A percentile compares a stretch with the other conserved stretches of the same genome.
phyloP scores from a whole-genome alignment of 2,113 vertebrate genomes.

The Aptenodytes patagonicus region DNA sequence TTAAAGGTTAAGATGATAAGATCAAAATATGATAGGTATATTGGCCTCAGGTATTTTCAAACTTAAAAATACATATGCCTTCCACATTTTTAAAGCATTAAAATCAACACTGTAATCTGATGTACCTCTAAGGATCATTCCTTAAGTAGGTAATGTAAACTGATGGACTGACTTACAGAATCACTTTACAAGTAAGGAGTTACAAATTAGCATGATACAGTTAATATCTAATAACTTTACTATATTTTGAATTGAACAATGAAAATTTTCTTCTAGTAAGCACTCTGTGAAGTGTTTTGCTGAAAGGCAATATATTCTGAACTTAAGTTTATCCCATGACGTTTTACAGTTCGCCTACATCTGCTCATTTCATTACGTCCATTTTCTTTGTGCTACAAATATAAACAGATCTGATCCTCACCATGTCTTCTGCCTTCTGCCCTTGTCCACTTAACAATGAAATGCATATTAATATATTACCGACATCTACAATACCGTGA shows the following conservation, averaged over 20 bases:
- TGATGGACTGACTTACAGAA: neutral
- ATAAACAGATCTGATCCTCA: neutral
- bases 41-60: neutral
- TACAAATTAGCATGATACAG: neutral
- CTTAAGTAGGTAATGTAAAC: neutral
- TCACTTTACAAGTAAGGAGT: neutral
- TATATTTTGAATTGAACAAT: neutral
- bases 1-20: neutral
- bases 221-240: neutral
- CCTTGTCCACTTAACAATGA: neutral
- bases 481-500: neutral
- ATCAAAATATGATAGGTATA: neutral
- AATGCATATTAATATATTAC: neutral
- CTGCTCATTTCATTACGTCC: neutral
- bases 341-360: neutral
- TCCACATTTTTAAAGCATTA: neutral
- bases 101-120: neutral
- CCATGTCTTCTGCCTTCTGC: neutral
- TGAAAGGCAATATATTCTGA: neutral
- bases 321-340: neutral
- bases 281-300: neutral
- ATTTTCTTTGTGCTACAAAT: neutral
- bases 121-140: neutral
- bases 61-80: neutral
- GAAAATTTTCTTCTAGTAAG: neutral